Percentiles rank a stretch among this genome's conserved stretches.
phyloP scores from a whole-genome alignment of 2,888 invertebrate genomes.

The Orchesellides sinensis region DNA sequence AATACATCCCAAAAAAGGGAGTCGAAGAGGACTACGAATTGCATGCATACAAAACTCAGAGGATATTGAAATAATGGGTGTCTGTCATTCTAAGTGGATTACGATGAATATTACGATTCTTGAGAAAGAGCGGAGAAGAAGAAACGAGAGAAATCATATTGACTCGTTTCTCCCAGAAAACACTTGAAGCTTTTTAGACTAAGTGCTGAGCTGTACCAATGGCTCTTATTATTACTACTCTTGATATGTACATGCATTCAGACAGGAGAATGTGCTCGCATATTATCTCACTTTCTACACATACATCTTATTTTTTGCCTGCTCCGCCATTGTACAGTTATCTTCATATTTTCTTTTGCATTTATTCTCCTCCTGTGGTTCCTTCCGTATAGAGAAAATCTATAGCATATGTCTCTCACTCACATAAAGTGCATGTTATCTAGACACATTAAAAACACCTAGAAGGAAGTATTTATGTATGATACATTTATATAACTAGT shows the following conservation, averaged over 20 bases:
- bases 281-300: not conserved
- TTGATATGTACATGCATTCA: too few species aligned
- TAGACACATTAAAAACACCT: not conserved
- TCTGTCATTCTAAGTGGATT: constrained; percentile 70
- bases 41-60: constrained; percentile 21
- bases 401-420: not conserved
- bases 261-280: not conserved
- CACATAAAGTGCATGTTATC: not conserved
- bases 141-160: constrained; percentile 54
- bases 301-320: not conserved
- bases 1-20: not conserved
- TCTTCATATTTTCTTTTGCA: not conserved
- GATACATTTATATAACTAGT: not conserved
- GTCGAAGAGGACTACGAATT: not conserved
- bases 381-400: not conserved
- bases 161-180: constrained; percentile 49
- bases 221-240: not conserved
- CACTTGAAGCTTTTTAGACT: constrained; percentile 14
- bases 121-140: constrained; percentile 20
- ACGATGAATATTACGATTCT: constrained; percentile 68
- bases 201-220: not conserved
- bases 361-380: not conserved
- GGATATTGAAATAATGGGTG: constrained; percentile 65
- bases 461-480: not conserved
- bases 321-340: too few species aligned